These are phyloP conservation scores for Plodia interpunctella DNA, from an alignment of 1,140 invertebrate species.

Conservation along the genomic window DNA sequence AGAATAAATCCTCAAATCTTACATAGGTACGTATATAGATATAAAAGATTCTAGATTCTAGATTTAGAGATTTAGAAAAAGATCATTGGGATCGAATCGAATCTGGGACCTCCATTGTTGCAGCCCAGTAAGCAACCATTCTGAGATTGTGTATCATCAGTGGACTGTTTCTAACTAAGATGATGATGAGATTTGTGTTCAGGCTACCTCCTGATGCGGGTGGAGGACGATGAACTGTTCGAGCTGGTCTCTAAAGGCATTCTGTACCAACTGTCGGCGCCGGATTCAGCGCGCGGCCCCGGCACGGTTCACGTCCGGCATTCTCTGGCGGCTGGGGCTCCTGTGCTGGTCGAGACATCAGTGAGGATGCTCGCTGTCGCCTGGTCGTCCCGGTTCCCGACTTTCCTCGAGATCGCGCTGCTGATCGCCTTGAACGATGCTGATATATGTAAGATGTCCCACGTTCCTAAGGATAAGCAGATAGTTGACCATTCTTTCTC, in stretches of 20 bases:
- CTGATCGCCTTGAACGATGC: slow-evolving; percentile 39
- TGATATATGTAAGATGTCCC: slow-evolving; percentile 46
- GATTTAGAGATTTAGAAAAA: too few relatives aligned
- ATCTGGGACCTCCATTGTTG: too few relatives aligned
- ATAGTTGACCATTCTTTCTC: too few relatives aligned
- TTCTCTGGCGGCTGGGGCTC: slow-evolving; percentile 30
- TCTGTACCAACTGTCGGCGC: slow-evolving; percentile 45
- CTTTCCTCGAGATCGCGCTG: slow-evolving; percentile 37
- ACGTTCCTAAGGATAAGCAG: too few relatives aligned
- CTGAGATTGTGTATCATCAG: too few relatives aligned
- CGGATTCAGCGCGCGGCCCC: slow-evolving; percentile 23
- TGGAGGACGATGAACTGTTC: slow-evolving; percentile 49
- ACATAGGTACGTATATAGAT: too few relatives aligned
- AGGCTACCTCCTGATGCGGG: slow-evolving; percentile 48
- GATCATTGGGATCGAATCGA: too few relatives aligned
- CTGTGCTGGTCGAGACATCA: slow-evolving; percentile 29
- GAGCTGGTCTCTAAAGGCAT: slow-evolving; percentile 38
- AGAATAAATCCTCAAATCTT: too few relatives aligned
- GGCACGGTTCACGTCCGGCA: slow-evolving; percentile 24
- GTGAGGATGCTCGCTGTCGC: slow-evolving; percentile 47
- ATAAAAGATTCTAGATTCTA: too few relatives aligned
- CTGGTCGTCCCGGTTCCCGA: slow-evolving; percentile 30
- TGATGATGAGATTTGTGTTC: too few relatives aligned
- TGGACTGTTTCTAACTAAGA: too few relatives aligned
- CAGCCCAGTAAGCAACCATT: too few relatives aligned